phyloP scores from a whole-genome alignment of 2,888 invertebrate species.

The Diaperis boleti region DNA sequence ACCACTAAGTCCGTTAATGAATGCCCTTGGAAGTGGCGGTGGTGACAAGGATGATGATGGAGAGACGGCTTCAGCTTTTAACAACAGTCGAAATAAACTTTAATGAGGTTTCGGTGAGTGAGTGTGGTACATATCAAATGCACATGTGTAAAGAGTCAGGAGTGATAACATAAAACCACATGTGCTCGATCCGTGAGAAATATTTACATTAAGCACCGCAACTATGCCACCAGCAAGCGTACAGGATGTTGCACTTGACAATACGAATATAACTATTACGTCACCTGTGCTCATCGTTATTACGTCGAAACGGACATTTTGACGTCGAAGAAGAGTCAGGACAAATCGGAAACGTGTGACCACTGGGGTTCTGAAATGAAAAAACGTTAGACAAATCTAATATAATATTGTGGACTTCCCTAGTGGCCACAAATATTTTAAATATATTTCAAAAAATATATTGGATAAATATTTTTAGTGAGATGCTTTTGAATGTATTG shows the following conservation, averaged over 20 bases:
- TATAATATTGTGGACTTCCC: no score
- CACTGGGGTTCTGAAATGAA: no score
- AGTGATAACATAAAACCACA: constrained; percentile 41
- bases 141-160: constrained; percentile 37
- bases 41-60: constrained; percentile 9
- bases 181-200: constrained; percentile 40
- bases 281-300: constrained; percentile 17
- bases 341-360: not conserved
- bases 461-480: no score
- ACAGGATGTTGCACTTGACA: constrained; percentile 33
- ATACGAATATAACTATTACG: constrained; percentile 19
- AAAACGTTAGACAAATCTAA: no score
- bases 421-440: no score
- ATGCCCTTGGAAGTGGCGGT: constrained; percentile 11
- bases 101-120: constrained; percentile 38
- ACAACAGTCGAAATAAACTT: constrained; percentile 35
- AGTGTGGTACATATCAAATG: constrained; percentile 41
- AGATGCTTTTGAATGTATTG: no score
- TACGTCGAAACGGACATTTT: not conserved
- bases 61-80: constrained; percentile 20
- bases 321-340: not conserved
- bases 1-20: constrained; percentile 18
- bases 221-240: constrained; percentile 19
- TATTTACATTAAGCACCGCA: constrained; percentile 40
- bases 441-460: no score